Base-by-base conservation (phyloP, 1,140 invertebrate species). In the Euura lappo region DNA sequence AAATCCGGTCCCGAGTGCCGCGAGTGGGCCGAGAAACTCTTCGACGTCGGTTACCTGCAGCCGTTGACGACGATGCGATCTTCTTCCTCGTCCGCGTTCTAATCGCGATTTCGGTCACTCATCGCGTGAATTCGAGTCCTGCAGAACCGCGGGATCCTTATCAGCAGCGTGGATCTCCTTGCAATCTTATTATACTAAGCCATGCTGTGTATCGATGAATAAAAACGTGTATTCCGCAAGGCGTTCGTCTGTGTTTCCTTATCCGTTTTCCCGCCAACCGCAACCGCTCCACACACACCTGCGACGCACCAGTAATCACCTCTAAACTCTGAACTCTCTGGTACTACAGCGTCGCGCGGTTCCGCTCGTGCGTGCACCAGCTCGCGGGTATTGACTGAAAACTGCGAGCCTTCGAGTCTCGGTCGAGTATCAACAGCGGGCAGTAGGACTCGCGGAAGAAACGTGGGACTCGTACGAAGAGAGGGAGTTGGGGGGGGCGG, bases 371-470 rank as follows among this genome's bases (percentile, higher is more conserved):
- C 51, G 8, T 60, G 51, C 51, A 60, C 8, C 51, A 60, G 51
- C 51, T 60, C 51, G 51, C 51, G 51, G 51, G 51, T 60, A 60
- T 60, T 60, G 13, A 60, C 51, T 60, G 13, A 60, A 60, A 60
- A 60, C 51, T 60, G 51, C 51, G 51, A 60, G 51, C 51, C 51
- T 28, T 6, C 2, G 51, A 60, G 51, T n/a, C 8, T n/a, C 4
- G 8, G 51, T 60, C 51, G 51, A 60, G 51, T 60, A 60, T 60
- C 51, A 60, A 60, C 51, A 60, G 51, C 51, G 51, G 6, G 51
- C 51, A 60, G 51, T 60, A 8, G 51, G 13, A 60, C 51, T 60
- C 51, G 51, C 51, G 51, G 51, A 60, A 60, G 51, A 60, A 60
- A 60, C 51, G 51, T 60, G 51, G 51, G 51, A 60, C 51, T 60